Base-by-base conservation (phyloP, 2,113 vertebrate species). In the Labrus mixtus region DNA sequence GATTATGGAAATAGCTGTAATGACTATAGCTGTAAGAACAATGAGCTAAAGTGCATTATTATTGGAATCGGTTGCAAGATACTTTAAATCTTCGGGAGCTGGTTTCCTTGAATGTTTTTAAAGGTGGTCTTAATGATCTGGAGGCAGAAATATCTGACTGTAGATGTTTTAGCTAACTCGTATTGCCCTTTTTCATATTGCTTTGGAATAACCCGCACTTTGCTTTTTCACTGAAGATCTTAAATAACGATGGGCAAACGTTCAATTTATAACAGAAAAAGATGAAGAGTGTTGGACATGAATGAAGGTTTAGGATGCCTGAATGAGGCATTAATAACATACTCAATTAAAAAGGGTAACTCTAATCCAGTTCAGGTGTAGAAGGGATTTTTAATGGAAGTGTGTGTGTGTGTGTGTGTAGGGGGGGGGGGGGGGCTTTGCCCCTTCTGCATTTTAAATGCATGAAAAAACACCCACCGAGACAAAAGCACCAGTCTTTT, bases 31-130 rank as follows among this genome's bases (percentile, higher is more conserved):
- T 82, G 61, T 78, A 85, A 84, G 82, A 90, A 93, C 89, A 92
- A 93, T 84, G 85, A 85, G 82, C 83, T 83, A 88, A 91, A 92
- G 83, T 88, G 81, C 68, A 91, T 92, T 88, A 91, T 86, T 76
- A 70, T n/a, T n/a, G n/a, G n/a, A n/a, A n/a, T n/a, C n/a, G n/a
- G n/a, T n/a, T n/a, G n/a, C n/a, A n/a, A n/a, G n/a, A n/a, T n/a
- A n/a, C n/a, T n/a, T n/a, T n/a, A n/a, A n/a, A n/a, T n/a, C n/a
- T n/a, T n/a, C n/a, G n/a, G n/a, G n/a, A n/a, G n/a, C n/a, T n/a
- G n/a, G n/a, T n/a, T n/a, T n/a, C n/a, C n/a, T n/a, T n/a, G n/a
- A n/a, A n/a, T n/a, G n/a, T n/a, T n/a, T n/a, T n/a, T n/a, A n/a
- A n/a, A n/a, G n/a, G n/a, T n/a, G n/a, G n/a, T n/a, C n/a, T n/a